Conservation (phyloP, 2,113 vertebrate species). For the Melanerpes aurifrons region DNA sequence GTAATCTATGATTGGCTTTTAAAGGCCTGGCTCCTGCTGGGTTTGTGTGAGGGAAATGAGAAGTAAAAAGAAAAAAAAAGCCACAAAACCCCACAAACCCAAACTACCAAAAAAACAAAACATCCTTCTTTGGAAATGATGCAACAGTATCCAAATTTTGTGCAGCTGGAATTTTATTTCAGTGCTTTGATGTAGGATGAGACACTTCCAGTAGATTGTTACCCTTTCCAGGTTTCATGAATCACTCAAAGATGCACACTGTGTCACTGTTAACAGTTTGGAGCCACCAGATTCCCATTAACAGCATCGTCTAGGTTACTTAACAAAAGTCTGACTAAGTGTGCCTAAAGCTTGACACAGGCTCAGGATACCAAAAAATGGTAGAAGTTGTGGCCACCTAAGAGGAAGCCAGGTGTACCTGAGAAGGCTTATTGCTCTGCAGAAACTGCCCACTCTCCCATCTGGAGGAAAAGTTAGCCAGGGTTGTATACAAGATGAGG, state of each 20-base stretch:
- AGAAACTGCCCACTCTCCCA: neutral
- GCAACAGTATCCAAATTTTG: neutral
- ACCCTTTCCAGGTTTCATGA: neutral
- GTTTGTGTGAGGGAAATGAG: neutral
- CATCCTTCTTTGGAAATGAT: neutral
- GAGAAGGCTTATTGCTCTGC: neutral
- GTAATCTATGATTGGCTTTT: neutral
- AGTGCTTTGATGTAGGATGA: slow-evolving; percentile 21
- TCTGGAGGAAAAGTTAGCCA: neutral
- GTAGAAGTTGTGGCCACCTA: neutral
- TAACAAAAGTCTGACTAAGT: neutral
- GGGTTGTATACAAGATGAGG: neutral
- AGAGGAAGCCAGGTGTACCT: neutral
- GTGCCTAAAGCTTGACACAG: neutral
- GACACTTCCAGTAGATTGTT: neutral
- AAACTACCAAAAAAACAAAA: no score
- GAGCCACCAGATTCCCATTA: neutral
- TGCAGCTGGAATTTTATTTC: neutral
- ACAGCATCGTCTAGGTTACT: neutral
- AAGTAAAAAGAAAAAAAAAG: neutral
- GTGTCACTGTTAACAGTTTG: slow-evolving; percentile 2
- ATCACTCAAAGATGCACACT: neutral
- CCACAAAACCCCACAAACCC: no score
- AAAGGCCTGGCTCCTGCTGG: neutral
- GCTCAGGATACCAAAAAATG: slow-evolving; percentile 6